phyloP scores from a whole-genome alignment of 2,113 vertebrate species.

The Dasyprocta punctata region DNA sequence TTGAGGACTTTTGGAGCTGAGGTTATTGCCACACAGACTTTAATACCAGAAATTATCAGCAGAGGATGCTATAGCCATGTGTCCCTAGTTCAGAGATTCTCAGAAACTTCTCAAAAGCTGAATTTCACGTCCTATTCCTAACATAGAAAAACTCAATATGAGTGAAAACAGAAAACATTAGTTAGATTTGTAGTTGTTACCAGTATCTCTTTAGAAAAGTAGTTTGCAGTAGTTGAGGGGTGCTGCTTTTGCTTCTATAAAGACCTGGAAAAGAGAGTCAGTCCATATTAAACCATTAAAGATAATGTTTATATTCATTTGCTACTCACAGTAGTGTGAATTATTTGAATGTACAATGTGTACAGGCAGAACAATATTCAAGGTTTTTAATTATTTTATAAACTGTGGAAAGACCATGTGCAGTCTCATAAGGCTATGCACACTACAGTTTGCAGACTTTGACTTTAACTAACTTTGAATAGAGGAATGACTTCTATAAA shows the following conservation, averaged over 20 bases:
- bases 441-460: neutral
- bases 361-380: neutral
- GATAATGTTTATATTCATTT: neutral
- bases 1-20: neutral
- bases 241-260: neutral
- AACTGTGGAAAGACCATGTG: neutral
- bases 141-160: neutral
- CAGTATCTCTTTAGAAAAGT: conserved; percentile 27
- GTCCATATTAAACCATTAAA: conserved; percentile 15
- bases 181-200: neutral
- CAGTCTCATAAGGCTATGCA: rapidly evolving
- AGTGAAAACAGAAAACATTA: neutral
- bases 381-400: neutral
- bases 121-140: neutral
- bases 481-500: neutral
- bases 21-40: rapidly evolving
- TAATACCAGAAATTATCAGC: conserved; percentile 38
- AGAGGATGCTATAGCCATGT: conserved; percentile 58
- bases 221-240: neutral
- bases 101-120: neutral
- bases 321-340: neutral
- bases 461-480: neutral
- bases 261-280: conserved; percentile 67
- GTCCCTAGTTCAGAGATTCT: neutral
- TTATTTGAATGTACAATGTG: neutral